phyloP scores from a whole-genome alignment of 2,113 vertebrate species.

The Epinephelus lanceolatus region DNA sequence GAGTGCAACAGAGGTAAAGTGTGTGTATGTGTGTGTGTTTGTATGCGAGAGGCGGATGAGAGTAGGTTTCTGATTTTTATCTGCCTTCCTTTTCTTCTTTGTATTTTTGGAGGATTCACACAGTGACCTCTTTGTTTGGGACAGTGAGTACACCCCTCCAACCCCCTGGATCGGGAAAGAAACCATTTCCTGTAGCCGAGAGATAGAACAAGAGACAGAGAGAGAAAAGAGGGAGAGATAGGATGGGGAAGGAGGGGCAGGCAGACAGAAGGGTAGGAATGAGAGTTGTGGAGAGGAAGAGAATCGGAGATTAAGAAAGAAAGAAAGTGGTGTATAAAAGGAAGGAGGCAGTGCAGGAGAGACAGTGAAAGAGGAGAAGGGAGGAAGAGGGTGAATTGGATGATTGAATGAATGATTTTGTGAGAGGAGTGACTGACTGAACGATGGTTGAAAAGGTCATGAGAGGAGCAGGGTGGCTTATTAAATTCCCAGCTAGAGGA shows the following conservation, averaged over 20 bases:
- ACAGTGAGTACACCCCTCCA: conserved; percentile 79
- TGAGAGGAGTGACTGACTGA: conserved; percentile 57
- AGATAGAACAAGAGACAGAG: conserved; percentile 69
- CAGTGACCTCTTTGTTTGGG: conserved; percentile 88
- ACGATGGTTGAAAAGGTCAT: conserved; percentile 66
- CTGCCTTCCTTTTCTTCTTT: conserved; percentile 85
- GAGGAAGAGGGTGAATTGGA: conserved; percentile 60
- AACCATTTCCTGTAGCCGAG: conserved; percentile 84
- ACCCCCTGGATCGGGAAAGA: conserved; percentile 75
- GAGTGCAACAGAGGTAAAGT: conserved; percentile 29
- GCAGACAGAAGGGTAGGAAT: conserved; percentile 58
- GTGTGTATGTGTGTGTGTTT: conserved; percentile 14
- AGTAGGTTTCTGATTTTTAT: conserved; percentile 85
- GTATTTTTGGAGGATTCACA: conserved; percentile 86
- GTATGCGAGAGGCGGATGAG: conserved; percentile 78
- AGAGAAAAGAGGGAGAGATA: conserved; percentile 62
- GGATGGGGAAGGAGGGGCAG: conserved; percentile 60
- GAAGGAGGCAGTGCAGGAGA: conserved; percentile 49
- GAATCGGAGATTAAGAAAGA: conserved; percentile 64
- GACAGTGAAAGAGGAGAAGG: conserved; percentile 74
- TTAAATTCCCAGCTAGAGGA: conserved; percentile 33
- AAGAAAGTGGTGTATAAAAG: conserved; percentile 54
- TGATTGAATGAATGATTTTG: conserved; percentile 64
- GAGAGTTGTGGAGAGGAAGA: conserved; percentile 57
- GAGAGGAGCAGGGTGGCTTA: conserved; percentile 33